Evolutionary conservation across 2,113 vertebrate genomes (phyloP), one percentile per base, ranked within the genome.

Genomic region (Sylvietta virens): DNA sequence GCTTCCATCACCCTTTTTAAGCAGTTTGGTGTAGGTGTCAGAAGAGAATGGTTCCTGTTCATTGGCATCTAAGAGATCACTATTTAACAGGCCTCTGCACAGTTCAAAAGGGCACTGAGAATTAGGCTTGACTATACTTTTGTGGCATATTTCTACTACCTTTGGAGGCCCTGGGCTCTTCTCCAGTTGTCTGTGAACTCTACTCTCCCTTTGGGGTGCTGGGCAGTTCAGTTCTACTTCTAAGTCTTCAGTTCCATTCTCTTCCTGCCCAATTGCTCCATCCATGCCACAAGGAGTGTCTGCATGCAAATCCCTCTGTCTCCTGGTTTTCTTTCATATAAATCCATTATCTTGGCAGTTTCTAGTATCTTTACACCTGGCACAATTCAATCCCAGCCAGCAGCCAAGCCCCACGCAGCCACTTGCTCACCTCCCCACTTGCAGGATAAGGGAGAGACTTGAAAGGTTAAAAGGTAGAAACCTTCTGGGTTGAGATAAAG

Each of bases 401-500:
- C n/a, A 51, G 39, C 33, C 33, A 60, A 74, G 45, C 24, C 53
- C n/a, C 45, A 26, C 0, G 0, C n/a, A 67, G 39, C 33, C 28
- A 5, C 20, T 66, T 3, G 24, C 11, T 51, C 20, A 31, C 9
- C 26, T 7, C 16, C 8, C 40, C 24, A 61, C 30, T 18, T 1
- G 4, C 3, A 20, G 30, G 12, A 20, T 15, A 12, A 10, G 30
- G 21, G 17, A 76, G 47, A 48, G 26, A 69, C 61, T 9, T 3
- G 2, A 30, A 61, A 40, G 30, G 8, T 26, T 35, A 48, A 69
- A 76, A 90, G 39, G 8, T 26, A 17, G 8, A 47, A 76, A 61
- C 26, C 30, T 47, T 0, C 0, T 5, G 8, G 9, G 17, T 31
- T 76, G 40, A 61, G 40, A 30, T 53, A n/a, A 53, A 65, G 33